These are phyloP conservation scores for Lypha dubia DNA, from an alignment of 2,888 invertebrate species.

Conservation along the genomic window DNA sequence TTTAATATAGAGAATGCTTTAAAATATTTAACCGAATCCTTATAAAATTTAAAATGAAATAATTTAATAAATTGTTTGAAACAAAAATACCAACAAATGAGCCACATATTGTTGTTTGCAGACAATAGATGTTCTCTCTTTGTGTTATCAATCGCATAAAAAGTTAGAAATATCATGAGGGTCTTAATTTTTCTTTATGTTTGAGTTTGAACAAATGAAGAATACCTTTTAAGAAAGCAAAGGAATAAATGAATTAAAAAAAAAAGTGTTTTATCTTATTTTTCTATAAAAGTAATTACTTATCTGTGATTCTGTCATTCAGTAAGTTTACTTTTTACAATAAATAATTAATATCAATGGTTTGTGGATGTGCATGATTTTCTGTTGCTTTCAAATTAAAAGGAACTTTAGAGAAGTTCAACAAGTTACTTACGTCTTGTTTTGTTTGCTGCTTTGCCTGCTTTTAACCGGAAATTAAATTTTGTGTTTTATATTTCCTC, in stretches of 20 bases:
- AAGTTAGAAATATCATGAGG: not conserved
- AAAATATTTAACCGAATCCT: no score
- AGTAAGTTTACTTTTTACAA: slow-evolving; percentile 40
- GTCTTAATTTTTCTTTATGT: not conserved
- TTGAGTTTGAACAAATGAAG: slow-evolving; percentile 17
- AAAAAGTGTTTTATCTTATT: slow-evolving; percentile 14
- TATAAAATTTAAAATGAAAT: no score
- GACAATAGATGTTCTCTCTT: not conserved
- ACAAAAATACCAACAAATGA: no score
- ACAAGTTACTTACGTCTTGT: slow-evolving; percentile 16
- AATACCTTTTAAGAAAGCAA: not conserved
- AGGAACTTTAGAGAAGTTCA: not conserved
- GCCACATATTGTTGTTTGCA: not conserved
- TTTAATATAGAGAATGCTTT: no score
- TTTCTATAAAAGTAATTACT: slow-evolving; percentile 62
- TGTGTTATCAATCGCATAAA: slow-evolving; percentile 7
- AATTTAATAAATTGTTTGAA: no score
- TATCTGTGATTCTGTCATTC: slow-evolving; percentile 54
- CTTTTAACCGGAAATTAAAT: slow-evolving; percentile 58
- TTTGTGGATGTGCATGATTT: slow-evolving; percentile 11
- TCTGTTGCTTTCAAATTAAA: not conserved
- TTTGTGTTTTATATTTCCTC: slow-evolving; percentile 55
- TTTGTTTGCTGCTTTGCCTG: slow-evolving; percentile 5
- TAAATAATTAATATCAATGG: slow-evolving; percentile 56
- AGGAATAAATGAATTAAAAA: slow-evolving; percentile 1